phyloP scores from a whole-genome alignment of 2,797 vertebrate genomes.

The Eulemur mongoz region DNA sequence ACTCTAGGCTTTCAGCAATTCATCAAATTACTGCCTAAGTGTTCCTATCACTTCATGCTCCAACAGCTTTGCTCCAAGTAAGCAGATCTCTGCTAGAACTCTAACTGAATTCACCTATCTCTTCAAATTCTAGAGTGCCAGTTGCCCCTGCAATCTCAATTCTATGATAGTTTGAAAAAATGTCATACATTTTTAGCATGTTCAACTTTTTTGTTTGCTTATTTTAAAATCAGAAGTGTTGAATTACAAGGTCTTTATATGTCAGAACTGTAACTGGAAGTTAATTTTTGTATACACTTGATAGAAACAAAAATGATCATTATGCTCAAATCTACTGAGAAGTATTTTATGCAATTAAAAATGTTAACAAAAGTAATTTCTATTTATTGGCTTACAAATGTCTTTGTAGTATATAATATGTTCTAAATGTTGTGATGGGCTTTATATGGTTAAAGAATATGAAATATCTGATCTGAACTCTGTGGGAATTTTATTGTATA shows the following conservation, averaged over 20 bases:
- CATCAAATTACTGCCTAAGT: neutral
- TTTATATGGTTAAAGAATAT: neutral
- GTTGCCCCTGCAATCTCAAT: neutral
- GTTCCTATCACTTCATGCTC: rapidly evolving
- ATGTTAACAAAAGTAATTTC: neutral
- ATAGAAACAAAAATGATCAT: neutral
- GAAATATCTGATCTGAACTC: neutral
- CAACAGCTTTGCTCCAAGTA: neutral
- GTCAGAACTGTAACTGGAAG: neutral
- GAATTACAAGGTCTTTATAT: neutral
- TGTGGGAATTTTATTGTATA: neutral
- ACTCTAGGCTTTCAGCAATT: neutral
- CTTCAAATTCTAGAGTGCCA: neutral
- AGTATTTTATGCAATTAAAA: neutral
- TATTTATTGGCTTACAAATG: neutral
- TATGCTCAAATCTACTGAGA: neutral
- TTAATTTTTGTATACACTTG: neutral
- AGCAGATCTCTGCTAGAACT: neutral
- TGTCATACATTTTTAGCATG: neutral
- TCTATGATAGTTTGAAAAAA: neutral
- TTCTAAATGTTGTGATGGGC: neutral
- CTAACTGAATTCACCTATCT: neutral
- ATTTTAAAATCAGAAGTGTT: neutral
- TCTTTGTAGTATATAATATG: neutral
- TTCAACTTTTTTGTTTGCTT: neutral